These are phyloP conservation scores for Heliconius ethilla DNA, from an alignment of 2,888 invertebrate genomes.

Conservation along the genomic window DNA sequence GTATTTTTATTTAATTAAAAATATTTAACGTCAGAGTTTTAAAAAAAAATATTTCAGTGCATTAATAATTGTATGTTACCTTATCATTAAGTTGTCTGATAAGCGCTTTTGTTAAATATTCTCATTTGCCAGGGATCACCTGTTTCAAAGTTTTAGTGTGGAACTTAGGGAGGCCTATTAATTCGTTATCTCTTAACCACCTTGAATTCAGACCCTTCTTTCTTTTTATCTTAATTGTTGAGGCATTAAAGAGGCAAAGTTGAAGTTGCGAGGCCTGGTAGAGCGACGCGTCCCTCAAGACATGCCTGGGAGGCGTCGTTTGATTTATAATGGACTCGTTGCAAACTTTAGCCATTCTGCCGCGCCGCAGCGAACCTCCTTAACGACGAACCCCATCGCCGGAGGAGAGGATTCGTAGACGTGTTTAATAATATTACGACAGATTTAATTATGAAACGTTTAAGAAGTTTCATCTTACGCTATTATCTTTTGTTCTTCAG, in stretches of 20 bases:
- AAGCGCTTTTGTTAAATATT: slow-evolving; percentile 25
- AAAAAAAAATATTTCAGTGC: not conserved
- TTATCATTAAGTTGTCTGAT: not conserved
- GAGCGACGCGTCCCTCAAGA: slow-evolving; percentile 79
- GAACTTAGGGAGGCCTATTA: slow-evolving; percentile 74
- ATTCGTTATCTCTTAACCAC: slow-evolving; percentile 81
- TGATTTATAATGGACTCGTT: slow-evolving; percentile 83
- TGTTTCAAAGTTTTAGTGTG: slow-evolving; percentile 52
- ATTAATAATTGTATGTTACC: not conserved
- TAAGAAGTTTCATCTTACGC: slow-evolving; percentile 71
- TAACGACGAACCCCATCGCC: slow-evolving; percentile 80
- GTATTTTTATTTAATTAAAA: not conserved
- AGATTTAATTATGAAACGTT: slow-evolving; percentile 81
- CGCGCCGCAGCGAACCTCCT: slow-evolving; percentile 76
- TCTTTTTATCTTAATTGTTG: slow-evolving; percentile 83
- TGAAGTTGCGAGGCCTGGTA: slow-evolving; percentile 73
- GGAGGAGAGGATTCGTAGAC: slow-evolving; percentile 81
- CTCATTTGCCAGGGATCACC: slow-evolving; percentile 46
- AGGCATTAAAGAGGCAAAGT: slow-evolving; percentile 79
- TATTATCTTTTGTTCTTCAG: slow-evolving; percentile 66
- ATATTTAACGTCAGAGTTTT: not conserved
- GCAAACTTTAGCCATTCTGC: slow-evolving; percentile 80
- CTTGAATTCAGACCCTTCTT: slow-evolving; percentile 80
- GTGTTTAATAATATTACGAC: slow-evolving; percentile 82
- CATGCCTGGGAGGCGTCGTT: slow-evolving; percentile 80